Base-by-base conservation (phyloP, 2,797 vertebrate genomes). In the Falco columbarius region DNA sequence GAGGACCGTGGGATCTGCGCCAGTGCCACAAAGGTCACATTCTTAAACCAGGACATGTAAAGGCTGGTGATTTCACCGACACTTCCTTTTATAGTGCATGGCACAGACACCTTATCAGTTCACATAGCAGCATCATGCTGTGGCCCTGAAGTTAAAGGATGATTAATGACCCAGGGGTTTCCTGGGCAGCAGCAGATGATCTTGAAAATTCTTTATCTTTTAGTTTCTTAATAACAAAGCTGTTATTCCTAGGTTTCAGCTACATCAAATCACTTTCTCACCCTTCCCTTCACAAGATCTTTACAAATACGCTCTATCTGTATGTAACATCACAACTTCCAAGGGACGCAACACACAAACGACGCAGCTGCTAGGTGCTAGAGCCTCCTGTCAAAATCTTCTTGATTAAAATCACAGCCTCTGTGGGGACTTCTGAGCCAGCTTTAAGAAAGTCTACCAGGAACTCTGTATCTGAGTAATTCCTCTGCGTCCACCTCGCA, bases 291-390 rank as follows among this genome's bases (percentile, higher is more conserved):
- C 56, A 66, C 8, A 8, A 55, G 30, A 13, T 0, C 1, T 34
- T 42, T 36, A 11, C 40, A 65, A 38, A 42, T 4, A 58, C 0
- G 3, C 6, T 15, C 46, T 56, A 10, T 23, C 15, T 44, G 30
- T 30, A n/a, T 16, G 4, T 12, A 46, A 71, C 4, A 18, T 9
- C 34, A 47, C 47, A 51, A 10, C 26, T 32, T 23, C 61, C 38
- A 63, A 24, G 10, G 29, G 26, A 24, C 0, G 1, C 23, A 46
- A 62, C 0, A 0, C 6, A n/a, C 2, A 10, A 81, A 27, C 3
- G 54, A 18, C 4, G 32, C 40, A 63, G 46, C 32, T 55, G 49
- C 8, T 27, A 62, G 9, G 20, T 5, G 14, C 26, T 2, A 2
- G 7, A 81, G 19, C 8, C 17, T 14, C 40, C 32, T 59, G 44